Conservation (phyloP, 2,113 vertebrate genomes). For the Pteropus alecto region DNA sequence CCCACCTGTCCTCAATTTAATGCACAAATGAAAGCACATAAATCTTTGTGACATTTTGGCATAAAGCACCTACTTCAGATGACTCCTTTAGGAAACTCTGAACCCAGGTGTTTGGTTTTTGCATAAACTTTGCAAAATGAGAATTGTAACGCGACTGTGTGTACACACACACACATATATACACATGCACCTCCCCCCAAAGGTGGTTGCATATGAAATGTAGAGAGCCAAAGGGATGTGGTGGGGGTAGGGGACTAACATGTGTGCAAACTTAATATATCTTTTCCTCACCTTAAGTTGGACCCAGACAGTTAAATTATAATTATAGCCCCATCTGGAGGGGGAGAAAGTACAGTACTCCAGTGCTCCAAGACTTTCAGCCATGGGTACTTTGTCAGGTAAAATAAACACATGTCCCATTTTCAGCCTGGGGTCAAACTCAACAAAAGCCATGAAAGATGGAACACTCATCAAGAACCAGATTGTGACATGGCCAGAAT, state of each 20-base stretch:
- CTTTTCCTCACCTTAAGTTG: conserved; percentile 78
- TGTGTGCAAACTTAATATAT: conserved; percentile 74
- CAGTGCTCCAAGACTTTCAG: conserved; percentile 51
- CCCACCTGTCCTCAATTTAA: conserved; percentile 90
- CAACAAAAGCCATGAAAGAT: conserved; percentile 70
- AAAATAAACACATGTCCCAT: conserved; percentile 64
- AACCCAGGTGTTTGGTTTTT: conserved; percentile 87
- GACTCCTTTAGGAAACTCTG: conserved; percentile 87
- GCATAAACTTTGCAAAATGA: conserved; percentile 83
- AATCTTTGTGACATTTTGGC: conserved; percentile 89
- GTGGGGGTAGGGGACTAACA: conserved; percentile 55
- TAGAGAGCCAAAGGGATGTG: conserved; percentile 51
- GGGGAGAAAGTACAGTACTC: conserved; percentile 49
- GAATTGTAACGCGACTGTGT: conserved; percentile 79
- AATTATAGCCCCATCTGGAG: conserved; percentile 81
- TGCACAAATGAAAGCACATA: conserved; percentile 86
- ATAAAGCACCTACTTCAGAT: conserved; percentile 85
- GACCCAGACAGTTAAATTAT: conserved; percentile 77
- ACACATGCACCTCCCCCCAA: background rate
- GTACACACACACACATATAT: conserved; percentile 26
- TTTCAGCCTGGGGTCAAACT: conserved; percentile 72
- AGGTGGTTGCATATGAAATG: conserved; percentile 70
- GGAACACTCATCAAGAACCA: conserved; percentile 52
- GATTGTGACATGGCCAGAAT: conserved; percentile 47
- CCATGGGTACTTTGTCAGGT: conserved; percentile 73